These are phyloP conservation scores for Athalia circularis DNA, from an alignment of 2,888 invertebrate genomes.

Conservation along the genomic window DNA sequence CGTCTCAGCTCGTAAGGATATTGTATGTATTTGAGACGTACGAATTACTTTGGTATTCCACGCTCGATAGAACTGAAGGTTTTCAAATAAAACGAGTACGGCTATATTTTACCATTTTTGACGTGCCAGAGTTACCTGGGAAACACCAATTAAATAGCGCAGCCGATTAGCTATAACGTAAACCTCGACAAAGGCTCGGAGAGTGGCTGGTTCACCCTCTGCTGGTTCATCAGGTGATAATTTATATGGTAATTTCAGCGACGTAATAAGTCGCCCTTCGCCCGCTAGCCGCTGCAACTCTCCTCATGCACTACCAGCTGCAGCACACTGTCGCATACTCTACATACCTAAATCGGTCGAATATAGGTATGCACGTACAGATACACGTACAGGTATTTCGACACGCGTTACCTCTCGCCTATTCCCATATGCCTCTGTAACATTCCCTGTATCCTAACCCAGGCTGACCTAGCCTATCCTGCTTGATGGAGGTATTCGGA, in stretches of 20 bases:
- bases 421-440: too few relatives aligned
- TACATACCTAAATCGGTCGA: background rate
- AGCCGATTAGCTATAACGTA: slow-evolving; percentile 67
- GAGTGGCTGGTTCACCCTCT: slow-evolving; percentile 58
- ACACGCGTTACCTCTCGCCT: too few relatives aligned
- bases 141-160: slow-evolving; percentile 59
- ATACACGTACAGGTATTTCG: background rate
- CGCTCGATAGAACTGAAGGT: too few relatives aligned
- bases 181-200: slow-evolving; percentile 68
- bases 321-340: background rate
- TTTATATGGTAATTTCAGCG: slow-evolving; percentile 70
- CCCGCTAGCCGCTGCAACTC: slow-evolving; percentile 29
- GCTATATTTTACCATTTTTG: too few relatives aligned
- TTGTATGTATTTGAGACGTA: too few relatives aligned
- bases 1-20: too few relatives aligned
- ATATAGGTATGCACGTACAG: background rate
- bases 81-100: too few relatives aligned
- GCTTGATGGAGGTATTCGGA: background rate
- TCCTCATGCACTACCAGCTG: too few relatives aligned
- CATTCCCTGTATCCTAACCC: background rate
- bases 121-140: slow-evolving; percentile 6
- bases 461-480: slow-evolving; percentile 17
- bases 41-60: too few relatives aligned
- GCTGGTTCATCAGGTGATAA: slow-evolving; percentile 69
- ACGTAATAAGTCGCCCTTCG: slow-evolving; percentile 69